phyloP scores from a whole-genome alignment of 2,888 invertebrate species.

The Lasioglossum leucozonium region DNA sequence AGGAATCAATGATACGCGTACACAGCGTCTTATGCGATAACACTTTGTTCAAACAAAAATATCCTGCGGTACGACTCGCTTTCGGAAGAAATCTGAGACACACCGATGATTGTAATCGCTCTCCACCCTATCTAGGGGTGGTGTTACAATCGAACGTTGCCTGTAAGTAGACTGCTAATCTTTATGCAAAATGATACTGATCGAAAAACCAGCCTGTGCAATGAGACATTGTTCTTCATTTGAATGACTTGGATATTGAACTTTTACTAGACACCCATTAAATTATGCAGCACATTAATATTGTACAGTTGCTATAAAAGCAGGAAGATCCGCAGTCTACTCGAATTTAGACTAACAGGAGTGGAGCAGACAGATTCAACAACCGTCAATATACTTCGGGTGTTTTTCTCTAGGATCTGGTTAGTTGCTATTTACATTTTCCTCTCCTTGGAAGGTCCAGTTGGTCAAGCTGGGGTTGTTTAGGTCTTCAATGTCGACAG shows the following conservation, averaged over 20 bases:
- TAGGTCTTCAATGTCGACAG: conserved; percentile 78
- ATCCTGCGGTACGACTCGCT: not conserved
- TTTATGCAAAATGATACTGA: too few species aligned
- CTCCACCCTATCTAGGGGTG: not conserved
- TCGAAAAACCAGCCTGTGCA: too few species aligned
- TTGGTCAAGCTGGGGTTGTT: conserved; percentile 82
- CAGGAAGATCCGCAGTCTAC: too few species aligned
- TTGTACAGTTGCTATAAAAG: too few species aligned
- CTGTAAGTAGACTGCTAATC: too few species aligned
- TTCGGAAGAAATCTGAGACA: not conserved
- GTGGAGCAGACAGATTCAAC: not conserved
- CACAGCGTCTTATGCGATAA: not conserved
- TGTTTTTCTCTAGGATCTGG: not conserved
- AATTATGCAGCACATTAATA: too few species aligned
- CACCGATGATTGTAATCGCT: not conserved
- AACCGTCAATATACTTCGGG: not conserved
- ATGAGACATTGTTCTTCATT: too few species aligned
- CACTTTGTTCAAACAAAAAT: not conserved
- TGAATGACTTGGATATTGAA: too few species aligned
- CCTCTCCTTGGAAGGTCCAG: conserved; percentile 81
- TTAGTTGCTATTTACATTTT: conserved; percentile 69
- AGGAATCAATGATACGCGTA: not conserved
- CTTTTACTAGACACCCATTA: too few species aligned
- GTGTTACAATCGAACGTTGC: not conserved
- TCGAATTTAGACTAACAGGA: not conserved